A percentile compares a stretch with the other conserved stretches of the same genome.
Evolutionary conservation across 2,888 invertebrate species (phyloP).

Genomic region (Pinctada fucata): DNA sequence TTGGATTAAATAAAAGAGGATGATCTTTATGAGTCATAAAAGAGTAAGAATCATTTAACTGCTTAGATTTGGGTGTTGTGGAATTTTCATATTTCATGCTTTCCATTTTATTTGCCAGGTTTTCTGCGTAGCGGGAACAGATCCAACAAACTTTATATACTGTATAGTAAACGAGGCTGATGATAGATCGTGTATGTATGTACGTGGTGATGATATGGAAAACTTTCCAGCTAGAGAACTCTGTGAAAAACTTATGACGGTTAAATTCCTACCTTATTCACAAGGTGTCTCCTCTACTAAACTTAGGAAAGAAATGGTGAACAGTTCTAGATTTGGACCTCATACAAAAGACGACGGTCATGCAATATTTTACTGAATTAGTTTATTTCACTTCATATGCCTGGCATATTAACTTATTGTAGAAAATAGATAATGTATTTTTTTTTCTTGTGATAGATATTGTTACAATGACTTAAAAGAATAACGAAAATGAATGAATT

Average conservation of each 20-base stretch:
- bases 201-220: constrained; percentile 73
- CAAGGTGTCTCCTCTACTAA: constrained; percentile 59
- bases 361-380: constrained; percentile 54
- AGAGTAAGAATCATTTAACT: too few species aligned
- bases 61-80: too few species aligned
- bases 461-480: too few species aligned
- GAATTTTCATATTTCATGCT: too few species aligned
- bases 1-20: too few species aligned
- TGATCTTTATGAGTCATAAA: too few species aligned
- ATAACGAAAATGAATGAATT: too few species aligned
- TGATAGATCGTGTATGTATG: constrained; percentile 59
- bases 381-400: too few species aligned
- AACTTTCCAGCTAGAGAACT: constrained; percentile 67
- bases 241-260: constrained; percentile 67
- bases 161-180: constrained; percentile 60
- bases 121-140: constrained; percentile 68
- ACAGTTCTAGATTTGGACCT: constrained; percentile 53
- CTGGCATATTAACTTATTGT: too few species aligned
- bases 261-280: constrained; percentile 70
- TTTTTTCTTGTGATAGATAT: too few species aligned
- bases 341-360: constrained; percentile 52
- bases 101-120: constrained; percentile 65
- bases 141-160: constrained; percentile 65
- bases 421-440: too few species aligned
- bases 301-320: constrained; percentile 50